A percentile compares a stretch with the other conserved stretches of the same genome.
phyloP scores from a whole-genome alignment of 1,140 invertebrate species.

The Portunus trituberculatus region DNA sequence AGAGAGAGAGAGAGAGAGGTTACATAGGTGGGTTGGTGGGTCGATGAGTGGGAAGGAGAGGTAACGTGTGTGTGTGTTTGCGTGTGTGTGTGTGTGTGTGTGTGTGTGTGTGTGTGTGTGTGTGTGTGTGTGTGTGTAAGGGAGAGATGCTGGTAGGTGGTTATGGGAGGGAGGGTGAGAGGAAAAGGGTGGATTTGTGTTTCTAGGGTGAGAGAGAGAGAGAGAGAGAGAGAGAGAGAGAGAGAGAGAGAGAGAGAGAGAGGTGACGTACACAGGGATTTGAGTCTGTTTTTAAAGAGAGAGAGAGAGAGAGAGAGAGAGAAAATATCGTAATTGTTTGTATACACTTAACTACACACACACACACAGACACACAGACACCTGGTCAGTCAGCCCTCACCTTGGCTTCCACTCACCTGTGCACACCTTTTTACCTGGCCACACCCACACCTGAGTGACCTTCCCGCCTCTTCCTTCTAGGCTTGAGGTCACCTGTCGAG shows the following conservation, averaged over 20 bases:
- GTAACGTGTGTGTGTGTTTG: neutral
- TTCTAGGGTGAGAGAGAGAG: neutral
- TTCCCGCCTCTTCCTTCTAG: neutral
- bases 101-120: slow-evolving; percentile 6
- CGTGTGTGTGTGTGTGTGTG: neutral
- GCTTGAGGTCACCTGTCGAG: neutral
- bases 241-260: neutral
- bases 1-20: no score
- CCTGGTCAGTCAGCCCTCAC: neutral
- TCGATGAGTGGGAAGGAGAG: neutral
- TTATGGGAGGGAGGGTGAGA: neutral
- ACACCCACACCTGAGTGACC: neutral
- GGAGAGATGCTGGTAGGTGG: neutral
- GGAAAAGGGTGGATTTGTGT: neutral
- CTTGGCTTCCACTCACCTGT: neutral
- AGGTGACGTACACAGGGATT: neutral
- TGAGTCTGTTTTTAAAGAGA: no score
- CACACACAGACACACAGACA: neutral
- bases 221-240: neutral
- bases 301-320: no score
- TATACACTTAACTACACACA: neutral
- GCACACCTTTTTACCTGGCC: neutral
- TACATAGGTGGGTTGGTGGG: neutral
- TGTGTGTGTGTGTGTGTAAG: neutral
- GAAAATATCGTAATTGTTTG: neutral